phyloP scores from a whole-genome alignment of 2,888 invertebrate genomes.

The Isotomurus palustris region DNA sequence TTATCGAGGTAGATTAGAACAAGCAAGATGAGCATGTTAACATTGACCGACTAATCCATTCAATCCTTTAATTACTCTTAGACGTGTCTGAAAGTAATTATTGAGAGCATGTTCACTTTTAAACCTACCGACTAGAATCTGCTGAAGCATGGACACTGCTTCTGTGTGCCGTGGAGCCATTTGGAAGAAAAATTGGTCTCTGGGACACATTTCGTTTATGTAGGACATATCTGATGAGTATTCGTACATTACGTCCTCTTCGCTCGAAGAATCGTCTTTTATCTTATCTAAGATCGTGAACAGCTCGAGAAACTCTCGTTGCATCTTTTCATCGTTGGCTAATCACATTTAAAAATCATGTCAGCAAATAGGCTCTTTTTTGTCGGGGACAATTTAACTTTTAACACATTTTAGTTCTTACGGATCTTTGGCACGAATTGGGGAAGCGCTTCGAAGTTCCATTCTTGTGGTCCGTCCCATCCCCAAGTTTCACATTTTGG shows the following conservation, averaged over 20 bases:
- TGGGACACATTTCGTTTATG: conserved; percentile 18
- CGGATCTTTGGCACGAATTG: background rate
- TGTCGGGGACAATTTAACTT: background rate
- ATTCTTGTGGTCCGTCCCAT: background rate
- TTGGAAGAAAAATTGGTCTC: conserved; percentile 21
- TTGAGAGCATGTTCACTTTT: too few species aligned
- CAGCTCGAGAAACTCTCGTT: conserved; percentile 16
- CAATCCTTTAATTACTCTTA: too few species aligned
- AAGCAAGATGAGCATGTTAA: too few species aligned
- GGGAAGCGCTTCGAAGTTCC: background rate
- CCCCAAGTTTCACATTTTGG: background rate
- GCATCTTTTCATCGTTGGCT: conserved; percentile 19
- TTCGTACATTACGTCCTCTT: conserved; percentile 13
- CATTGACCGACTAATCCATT: too few species aligned
- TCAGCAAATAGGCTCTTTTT: too few species aligned
- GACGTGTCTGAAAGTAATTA: too few species aligned
- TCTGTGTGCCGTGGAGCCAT: conserved; percentile 19
- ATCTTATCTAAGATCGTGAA: conserved; percentile 18
- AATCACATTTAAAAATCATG: too few species aligned
- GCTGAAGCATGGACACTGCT: conserved; percentile 11
- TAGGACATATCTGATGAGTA: conserved; percentile 13
- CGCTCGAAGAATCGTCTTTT: conserved; percentile 17
- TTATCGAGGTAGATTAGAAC: background rate
- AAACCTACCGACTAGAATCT: conserved; percentile 20
- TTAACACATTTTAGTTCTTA: background rate